A percentile compares a stretch with the other conserved stretches of the same genome.
phyloP scores from a whole-genome alignment of 1,140 invertebrate genomes.

The Leptonema lineaticorne region DNA sequence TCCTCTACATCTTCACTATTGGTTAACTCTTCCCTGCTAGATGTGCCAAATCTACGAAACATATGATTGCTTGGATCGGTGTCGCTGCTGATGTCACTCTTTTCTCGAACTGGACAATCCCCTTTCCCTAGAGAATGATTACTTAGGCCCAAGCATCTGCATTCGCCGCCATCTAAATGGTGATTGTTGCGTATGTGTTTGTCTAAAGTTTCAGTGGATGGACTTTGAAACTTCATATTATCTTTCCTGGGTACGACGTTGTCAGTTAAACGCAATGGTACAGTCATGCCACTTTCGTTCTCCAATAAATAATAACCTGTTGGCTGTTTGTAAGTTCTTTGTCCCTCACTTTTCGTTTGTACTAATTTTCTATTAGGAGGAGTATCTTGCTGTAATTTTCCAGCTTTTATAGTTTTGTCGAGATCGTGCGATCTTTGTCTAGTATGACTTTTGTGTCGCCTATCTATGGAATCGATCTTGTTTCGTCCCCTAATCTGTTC shows the following conservation, averaged over 20 bases:
- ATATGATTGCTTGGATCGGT: constrained; percentile 11
- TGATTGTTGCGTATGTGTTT: constrained; percentile 3
- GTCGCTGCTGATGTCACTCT: constrained; percentile 25
- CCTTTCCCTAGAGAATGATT: constrained; percentile 31
- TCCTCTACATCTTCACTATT: constrained; percentile 35
- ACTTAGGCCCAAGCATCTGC: constrained; percentile 30
- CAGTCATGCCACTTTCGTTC: constrained; percentile 19
- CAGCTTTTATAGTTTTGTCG: constrained; percentile 21
- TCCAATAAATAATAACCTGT: constrained; percentile 33
- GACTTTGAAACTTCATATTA: constrained; percentile 19
- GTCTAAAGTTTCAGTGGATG: constrained; percentile 24
- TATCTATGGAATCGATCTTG: constrained; percentile 17
- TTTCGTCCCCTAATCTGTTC: constrained; percentile 6
- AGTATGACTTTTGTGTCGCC: constrained; percentile 24
- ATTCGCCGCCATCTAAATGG: constrained; percentile 6
- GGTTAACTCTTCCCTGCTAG: constrained; percentile 33
- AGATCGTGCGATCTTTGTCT: constrained; percentile 33
- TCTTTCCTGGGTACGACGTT: constrained; percentile 8
- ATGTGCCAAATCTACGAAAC: constrained; percentile 22
- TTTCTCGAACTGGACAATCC: constrained; percentile 24
- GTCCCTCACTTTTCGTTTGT: constrained; percentile 30
- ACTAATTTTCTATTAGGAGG: constrained; percentile 23
- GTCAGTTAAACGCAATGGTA: neutral
- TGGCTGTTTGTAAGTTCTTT: constrained; percentile 14
- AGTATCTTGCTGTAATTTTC: constrained; percentile 25